Evolutionary conservation across 2,797 vertebrate genomes (phyloP), one percentile per base, ranked within the genome.

Genomic region (Harpagifer antarcticus): DNA sequence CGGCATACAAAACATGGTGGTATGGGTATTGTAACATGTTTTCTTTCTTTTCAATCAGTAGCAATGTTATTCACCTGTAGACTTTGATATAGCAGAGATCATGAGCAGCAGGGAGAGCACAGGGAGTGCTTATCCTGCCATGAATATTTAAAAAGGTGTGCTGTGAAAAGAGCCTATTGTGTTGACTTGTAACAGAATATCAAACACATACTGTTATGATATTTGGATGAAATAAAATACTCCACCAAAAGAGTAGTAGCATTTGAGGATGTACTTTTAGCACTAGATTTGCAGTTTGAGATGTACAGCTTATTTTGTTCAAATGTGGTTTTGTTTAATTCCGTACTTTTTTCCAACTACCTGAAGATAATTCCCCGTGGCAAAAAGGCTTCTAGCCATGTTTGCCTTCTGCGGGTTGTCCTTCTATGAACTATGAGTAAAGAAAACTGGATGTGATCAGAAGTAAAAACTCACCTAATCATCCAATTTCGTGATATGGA

Each of bases 361-460:
- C 50, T 63, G 45, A 55, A 78, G 76, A 75, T 86, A 86, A 84
- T 90, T 87, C 78, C 60, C 85, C 70, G 50, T 66, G 74, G 70
- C 62, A 65, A 16, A 58, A 57, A 56, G 74, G 48, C 68, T 74
- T 57, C n/a, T 69, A 72, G 75, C 76, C 70, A 61, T 88, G 27
- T 75, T 57, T 68, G 59, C 9, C 27, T 63, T 42, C 31, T 4
- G 14, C 37, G 12, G 13, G 23, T 9, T 20, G 58, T 42, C n/a
- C 9, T 42, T 57, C n/a, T 54, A 23, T 71, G 23, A 50, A 6
- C 10, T 13, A 40, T 15, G 6, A 43, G 14, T 2, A 15, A 50
- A 48, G 20, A 37, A 37, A 37, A 0, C 33, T 37, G 33, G 33
- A 37, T 37, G 5, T 8, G 5, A 37, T 37, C 33, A 37, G 33